Percentiles rank a stretch among this genome's conserved stretches.
Evolutionary conservation across 2,888 invertebrate genomes (phyloP).

Genomic region (Idaea straminata): DNA sequence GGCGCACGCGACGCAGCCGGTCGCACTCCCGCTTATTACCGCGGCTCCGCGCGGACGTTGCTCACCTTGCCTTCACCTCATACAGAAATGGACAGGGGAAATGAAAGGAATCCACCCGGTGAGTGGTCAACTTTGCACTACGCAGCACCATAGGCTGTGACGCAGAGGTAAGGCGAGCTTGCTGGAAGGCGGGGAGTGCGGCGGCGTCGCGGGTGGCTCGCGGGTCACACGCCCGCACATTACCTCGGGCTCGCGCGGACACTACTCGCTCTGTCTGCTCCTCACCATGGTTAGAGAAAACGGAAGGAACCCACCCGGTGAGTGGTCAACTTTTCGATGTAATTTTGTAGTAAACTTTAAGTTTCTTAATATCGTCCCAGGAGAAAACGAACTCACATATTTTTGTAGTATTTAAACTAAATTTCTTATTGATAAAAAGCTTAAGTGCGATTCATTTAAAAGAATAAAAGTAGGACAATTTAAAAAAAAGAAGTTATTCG

Average conservation of each 20-base stretch:
- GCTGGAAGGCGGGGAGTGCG: conserved; percentile 86
- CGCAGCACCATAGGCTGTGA: conserved; percentile 86
- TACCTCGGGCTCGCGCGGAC: conserved; percentile 64
- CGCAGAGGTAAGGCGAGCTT: conserved; percentile 86
- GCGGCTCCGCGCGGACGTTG: conserved; percentile 56
- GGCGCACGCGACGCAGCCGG: conserved; percentile 88
- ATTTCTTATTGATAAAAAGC: too few relatives aligned
- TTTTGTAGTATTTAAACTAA: too few relatives aligned
- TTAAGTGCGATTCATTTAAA: too few relatives aligned
- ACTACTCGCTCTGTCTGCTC: conserved; percentile 57
- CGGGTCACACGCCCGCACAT: conserved; percentile 65
- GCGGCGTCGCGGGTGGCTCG: conserved; percentile 36
- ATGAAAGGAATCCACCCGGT: conserved; percentile 54
- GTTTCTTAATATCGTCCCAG: too few relatives aligned
- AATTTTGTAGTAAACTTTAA: neutral
- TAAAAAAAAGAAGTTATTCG: too few relatives aligned
- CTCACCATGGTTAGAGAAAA: conserved; percentile 53
- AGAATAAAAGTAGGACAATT: too few relatives aligned
- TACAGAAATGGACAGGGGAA: conserved; percentile 54
- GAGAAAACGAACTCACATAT: too few relatives aligned
- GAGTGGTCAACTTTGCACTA: conserved; percentile 88
- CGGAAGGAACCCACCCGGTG: conserved; percentile 54
- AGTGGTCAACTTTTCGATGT: conserved; percentile 22
- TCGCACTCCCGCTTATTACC: conserved; percentile 67
- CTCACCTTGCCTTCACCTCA: conserved; percentile 55